Base-by-base conservation (phyloP, 2,888 invertebrate species). In the Shargacucullia verbasci region DNA sequence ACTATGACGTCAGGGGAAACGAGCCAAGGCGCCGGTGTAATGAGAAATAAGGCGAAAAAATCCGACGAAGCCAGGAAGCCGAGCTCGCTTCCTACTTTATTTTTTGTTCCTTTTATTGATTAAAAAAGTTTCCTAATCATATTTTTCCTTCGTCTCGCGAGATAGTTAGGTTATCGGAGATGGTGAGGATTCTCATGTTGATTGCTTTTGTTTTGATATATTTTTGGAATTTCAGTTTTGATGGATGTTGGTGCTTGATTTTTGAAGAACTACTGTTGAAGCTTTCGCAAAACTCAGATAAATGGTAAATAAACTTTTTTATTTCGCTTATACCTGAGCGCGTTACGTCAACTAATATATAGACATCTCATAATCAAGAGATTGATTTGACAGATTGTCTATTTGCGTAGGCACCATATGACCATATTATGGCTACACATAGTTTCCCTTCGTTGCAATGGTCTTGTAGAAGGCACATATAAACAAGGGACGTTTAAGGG, bases 61-160 rank as follows among this genome's bases (percentile, higher is more conserved):
- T 77, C 77, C 71, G 52, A 60, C 70, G 27, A 25, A 73, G 74
- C 64, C 70, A 76, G 75, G 75, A 76, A 73, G 78, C 67, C 56
- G 58, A 59, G 71, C 59, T 62, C 55, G 70, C 79, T 73, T 64
- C 68, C 70, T 67, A 64, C 77, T 76, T 76, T 76, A 71, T 77
- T 79, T 81, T 82, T 82, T 78, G 76, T 75, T 80, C 81, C 59
- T 73, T 88, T 88, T 90, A 90, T 90, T 90, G 90, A 91, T 91
- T 90, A 91, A 90, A 90, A 90, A 91, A 91, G 80, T 91, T 91
- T 87, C 83, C 84, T 90, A 90, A 91, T 90, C 89, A 87, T 83
- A 88, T 89, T 85, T 84, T 81, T 76, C 73, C 64, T 72, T 72
- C 73, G 72, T 73, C 73, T 73, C 66, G 70, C 76, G 70, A 73